phyloP scores from a whole-genome alignment of 2,797 vertebrate species.

The Acrocephalus scirpaceus region DNA sequence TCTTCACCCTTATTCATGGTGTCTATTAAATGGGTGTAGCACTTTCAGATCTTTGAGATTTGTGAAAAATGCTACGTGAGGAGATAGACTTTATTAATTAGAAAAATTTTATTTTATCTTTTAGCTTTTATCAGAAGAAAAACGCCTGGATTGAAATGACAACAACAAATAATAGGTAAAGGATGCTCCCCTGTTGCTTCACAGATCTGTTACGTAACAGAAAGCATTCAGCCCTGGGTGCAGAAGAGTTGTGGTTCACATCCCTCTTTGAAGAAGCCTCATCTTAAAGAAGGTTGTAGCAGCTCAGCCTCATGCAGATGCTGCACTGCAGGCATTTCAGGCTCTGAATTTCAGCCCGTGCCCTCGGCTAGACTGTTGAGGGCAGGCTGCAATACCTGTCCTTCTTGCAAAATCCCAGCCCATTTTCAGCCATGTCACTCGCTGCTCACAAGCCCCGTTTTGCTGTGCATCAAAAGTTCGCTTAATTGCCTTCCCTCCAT shows the following conservation, averaged over 20 bases:
- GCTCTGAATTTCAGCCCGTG: not conserved
- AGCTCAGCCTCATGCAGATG: not conserved
- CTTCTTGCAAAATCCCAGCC: not conserved
- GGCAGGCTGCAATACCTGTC: not conserved
- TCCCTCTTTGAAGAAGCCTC: not conserved
- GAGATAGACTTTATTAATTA: not conserved
- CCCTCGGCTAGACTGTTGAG: not conserved
- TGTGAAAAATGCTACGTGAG: not conserved
- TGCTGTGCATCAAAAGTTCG: not conserved
- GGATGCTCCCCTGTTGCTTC: not conserved
- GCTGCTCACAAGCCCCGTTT: not conserved
- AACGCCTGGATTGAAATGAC: not conserved
- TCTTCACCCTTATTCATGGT: not conserved
- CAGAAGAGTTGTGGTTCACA: rapidly evolving
- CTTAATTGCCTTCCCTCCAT: not conserved
- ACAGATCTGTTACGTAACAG: not conserved
- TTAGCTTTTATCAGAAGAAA: not conserved
- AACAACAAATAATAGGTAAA: not conserved
- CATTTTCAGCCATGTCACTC: not conserved
- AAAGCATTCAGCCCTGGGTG: not conserved
- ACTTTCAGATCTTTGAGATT: not conserved
- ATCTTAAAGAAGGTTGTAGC: not conserved
- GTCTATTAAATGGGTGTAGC: not conserved
- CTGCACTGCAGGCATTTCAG: not conserved
- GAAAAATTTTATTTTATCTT: not conserved